Base-by-base conservation (phyloP, 2,113 vertebrate genomes). In the Channa argus region DNA sequence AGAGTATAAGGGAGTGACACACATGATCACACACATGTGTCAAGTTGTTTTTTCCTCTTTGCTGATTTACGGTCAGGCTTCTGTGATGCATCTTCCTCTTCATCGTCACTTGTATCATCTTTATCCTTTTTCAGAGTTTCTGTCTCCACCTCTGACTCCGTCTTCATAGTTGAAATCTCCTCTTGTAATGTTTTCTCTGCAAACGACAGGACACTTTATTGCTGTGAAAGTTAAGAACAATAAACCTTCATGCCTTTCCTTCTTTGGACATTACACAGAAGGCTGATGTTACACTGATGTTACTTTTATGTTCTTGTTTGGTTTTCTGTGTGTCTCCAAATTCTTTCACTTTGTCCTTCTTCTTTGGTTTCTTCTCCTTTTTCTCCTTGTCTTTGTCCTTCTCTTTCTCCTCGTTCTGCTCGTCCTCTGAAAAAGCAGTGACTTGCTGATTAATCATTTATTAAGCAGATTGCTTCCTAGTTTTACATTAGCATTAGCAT, bases 311-410 rank as follows among this genome's bases (percentile, higher is more conserved):
- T 8, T 89, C 86, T 68, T 79, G 66, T 78, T 90, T 90, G 24
- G 65, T 70, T 3, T 85, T 91, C 41, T 79, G 73, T 12, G 60
- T 44, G 9, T 86, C 83, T 9, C 82, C 79, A 3, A 68, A 63
- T 24, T 83, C 86, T 64, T 89, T 90, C 15, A 6, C 62, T 82
- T 88, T 88, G 55, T 81, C 44, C 41, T 86, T 89, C 61, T 89
- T 89, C 69, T 88, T 92, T 0, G 62, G 82, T 63, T 85, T 93
- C 66, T 87, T 93, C 65, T 87, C 86, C 44, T 84, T 92, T 77
- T 91, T 92, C 53, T 86, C 83, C 51, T 72, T 66, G 4, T 86
- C 69, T 62, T 80, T 79, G 5, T 82, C 80, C 5, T 77, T 82
- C 56, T 88, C 79, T 39, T 51, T 67, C n/a, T 93, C 82, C 11